These are phyloP conservation scores for Oxyscelio sp. DNA, from an alignment of 2,888 invertebrate genomes.

Conservation along the genomic window DNA sequence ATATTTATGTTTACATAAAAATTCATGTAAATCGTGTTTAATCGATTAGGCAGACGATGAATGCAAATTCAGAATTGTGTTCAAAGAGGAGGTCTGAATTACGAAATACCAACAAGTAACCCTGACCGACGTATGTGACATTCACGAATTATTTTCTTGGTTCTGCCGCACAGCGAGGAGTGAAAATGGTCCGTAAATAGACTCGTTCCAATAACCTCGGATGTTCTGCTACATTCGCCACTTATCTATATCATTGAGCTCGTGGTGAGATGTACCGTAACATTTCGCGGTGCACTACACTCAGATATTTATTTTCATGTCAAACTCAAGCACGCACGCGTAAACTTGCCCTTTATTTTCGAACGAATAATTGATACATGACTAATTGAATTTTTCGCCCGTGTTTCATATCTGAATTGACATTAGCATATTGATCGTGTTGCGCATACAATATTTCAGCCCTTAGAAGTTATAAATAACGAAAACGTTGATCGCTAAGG, in stretches of 20 bases:
- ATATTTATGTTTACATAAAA: conserved; percentile 37
- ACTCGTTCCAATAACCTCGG: conserved; percentile 74
- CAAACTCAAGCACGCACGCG: conserved; percentile 34
- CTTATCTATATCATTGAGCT: conserved; percentile 73
- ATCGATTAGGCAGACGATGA: conserved; percentile 1
- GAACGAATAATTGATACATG: conserved; percentile 34
- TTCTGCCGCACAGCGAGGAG: conserved; percentile 28
- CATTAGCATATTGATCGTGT: conserved; percentile 39
- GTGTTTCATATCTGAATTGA: conserved; percentile 25
- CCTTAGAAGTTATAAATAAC: neutral
- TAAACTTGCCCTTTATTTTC: conserved; percentile 44
- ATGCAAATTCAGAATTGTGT: too few species aligned
- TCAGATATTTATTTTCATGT: conserved; percentile 54
- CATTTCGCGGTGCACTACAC: conserved; percentile 49
- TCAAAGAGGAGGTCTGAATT: too few species aligned
- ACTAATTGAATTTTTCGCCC: conserved; percentile 39
- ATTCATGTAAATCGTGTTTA: conserved; percentile 18
- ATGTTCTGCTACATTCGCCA: conserved; percentile 69
- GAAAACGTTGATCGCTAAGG: conserved; percentile 7
- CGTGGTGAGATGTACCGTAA: conserved; percentile 75
- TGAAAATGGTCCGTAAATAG: conserved; percentile 77
- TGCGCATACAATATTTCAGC: neutral
- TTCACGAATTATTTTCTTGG: conserved; percentile 32
- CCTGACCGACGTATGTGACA: conserved; percentile 1
- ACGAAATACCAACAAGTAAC: neutral